Conservation (phyloP, 2,888 invertebrate species). For the Sinohyriopsis cumingii region DNA sequence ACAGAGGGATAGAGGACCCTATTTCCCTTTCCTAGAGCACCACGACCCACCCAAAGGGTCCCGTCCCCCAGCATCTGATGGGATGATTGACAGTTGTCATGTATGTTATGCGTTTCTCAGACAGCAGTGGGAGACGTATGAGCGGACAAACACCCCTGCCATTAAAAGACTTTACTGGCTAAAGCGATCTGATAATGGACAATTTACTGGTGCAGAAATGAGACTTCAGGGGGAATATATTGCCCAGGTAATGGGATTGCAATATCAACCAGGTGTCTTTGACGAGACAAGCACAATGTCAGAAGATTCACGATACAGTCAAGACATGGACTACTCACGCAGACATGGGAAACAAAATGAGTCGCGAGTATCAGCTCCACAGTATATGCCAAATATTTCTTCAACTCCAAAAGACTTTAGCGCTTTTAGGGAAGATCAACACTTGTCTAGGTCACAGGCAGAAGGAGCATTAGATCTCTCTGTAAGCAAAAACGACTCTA, state of each 20-base stretch:
- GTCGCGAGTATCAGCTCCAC: no score
- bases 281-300: slow-evolving; percentile 5
- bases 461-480: slow-evolving; percentile 62
- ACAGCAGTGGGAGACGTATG: slow-evolving; percentile 94
- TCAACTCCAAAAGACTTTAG: no score
- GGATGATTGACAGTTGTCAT: slow-evolving; percentile 82
- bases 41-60: slow-evolving; percentile 88
- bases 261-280: slow-evolving; percentile 56
- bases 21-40: slow-evolving; percentile 92
- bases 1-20: slow-evolving; percentile 75
- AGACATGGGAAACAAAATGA: slow-evolving; percentile 2
- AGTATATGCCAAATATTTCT: no score
- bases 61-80: slow-evolving; percentile 69
- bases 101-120: slow-evolving; percentile 89
- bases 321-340: background rate
- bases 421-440: no score
- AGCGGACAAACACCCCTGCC: slow-evolving; percentile 87
- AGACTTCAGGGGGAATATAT: slow-evolving; percentile 93
- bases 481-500: slow-evolving; percentile 29
- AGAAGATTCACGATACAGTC: no score
- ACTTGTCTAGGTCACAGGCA: no score
- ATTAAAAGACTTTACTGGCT: slow-evolving; percentile 92
- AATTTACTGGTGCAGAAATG: slow-evolving; percentile 81
- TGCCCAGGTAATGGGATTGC: slow-evolving; percentile 82
- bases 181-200: slow-evolving; percentile 91